Evolutionary conservation across 2,113 vertebrate species (phyloP).

Genomic region (Aegypius monachus): DNA sequence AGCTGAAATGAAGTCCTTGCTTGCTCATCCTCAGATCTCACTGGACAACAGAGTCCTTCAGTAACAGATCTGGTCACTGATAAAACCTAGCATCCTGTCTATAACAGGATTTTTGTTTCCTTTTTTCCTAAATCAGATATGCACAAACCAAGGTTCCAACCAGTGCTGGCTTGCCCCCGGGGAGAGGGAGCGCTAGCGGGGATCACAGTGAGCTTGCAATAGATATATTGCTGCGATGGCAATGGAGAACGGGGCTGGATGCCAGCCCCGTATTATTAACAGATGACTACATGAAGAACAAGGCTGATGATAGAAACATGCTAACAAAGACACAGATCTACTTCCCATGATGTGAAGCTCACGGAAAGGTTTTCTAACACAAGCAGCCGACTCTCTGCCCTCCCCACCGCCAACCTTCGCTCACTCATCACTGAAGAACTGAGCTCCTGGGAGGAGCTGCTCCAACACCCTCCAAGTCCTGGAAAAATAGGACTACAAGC

Average conservation of each 20-base stretch:
- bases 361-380: neutral
- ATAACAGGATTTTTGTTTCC: neutral
- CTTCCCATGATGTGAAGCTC: neutral
- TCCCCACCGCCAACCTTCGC: neutral
- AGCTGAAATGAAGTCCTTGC: neutral
- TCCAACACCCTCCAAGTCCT: neutral
- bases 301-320: neutral
- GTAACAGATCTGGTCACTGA: neutral
- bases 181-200: neutral
- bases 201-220: neutral
- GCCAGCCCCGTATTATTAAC: neutral
- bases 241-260: neutral
- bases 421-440: neutral
- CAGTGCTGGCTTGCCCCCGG: neutral
- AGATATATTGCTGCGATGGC: neutral
- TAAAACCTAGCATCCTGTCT: neutral
- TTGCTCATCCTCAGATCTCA: neutral
- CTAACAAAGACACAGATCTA: neutral
- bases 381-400: neutral
- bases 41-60: neutral
- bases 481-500: neutral
- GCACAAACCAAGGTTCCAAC: neutral
- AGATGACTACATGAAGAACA: neutral
- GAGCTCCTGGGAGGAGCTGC: neutral
- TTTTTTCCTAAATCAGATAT: neutral